These are phyloP conservation scores for Neodiprion lecontei DNA, from an alignment of 1,140 invertebrate species.

Conservation along the genomic window DNA sequence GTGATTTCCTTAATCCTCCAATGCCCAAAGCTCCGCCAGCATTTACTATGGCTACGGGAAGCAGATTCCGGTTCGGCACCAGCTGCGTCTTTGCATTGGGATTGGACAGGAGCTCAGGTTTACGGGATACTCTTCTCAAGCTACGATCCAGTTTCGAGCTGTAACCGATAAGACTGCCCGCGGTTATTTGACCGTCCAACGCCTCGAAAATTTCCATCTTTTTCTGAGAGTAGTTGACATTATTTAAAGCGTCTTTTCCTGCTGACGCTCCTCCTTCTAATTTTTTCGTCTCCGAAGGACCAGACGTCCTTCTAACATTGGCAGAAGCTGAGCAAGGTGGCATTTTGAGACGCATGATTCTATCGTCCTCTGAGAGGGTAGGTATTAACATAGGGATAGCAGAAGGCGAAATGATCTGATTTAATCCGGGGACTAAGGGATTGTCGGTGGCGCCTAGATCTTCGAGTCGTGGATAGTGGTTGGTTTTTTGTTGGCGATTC, in stretches of 20 bases:
- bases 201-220: neutral
- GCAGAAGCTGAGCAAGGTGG: neutral
- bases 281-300: no score
- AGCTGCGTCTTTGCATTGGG: neutral
- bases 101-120: constrained; percentile 2
- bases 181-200: neutral
- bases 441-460: neutral
- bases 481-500: neutral
- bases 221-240: neutral
- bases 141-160: constrained; percentile 27
- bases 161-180: constrained; percentile 4
- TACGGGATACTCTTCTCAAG: constrained; percentile 20
- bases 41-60: neutral
- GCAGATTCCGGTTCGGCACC: constrained; percentile 1
- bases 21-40: constrained; percentile 11
- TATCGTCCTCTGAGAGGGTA: no score
- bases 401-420: neutral
- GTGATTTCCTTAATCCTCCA: neutral
- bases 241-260: neutral
- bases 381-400: neutral
- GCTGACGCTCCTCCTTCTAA: neutral
- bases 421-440: neutral
- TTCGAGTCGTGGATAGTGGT: neutral
- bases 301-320: neutral
- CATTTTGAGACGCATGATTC: neutral